Conservation (phyloP, 2,113 vertebrate species). For the Chroicocephalus ridibundus region DNA sequence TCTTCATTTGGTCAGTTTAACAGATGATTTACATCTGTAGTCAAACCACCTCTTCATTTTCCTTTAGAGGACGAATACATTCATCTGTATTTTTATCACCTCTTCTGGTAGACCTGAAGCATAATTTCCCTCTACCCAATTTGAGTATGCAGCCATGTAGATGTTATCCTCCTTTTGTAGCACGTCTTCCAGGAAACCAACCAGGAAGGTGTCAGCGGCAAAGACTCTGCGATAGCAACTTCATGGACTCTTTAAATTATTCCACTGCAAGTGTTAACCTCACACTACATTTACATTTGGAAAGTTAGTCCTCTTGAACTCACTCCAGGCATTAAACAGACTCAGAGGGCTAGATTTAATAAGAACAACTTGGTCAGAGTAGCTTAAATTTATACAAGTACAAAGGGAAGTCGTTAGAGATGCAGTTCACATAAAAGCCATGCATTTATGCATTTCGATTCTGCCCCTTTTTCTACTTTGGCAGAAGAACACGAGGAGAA, state of each 20-base stretch:
- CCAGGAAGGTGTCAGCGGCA: background rate
- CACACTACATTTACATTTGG: slow-evolving; percentile 44
- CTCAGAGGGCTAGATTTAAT: slow-evolving; percentile 42
- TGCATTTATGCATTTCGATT: slow-evolving; percentile 53
- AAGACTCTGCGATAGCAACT: rapidly evolving
- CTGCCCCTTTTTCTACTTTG: slow-evolving; percentile 25
- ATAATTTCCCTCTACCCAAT: background rate
- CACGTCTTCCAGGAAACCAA: background rate
- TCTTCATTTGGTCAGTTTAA: background rate
- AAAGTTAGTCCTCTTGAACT: slow-evolving; percentile 50
- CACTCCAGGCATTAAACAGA: slow-evolving; percentile 27
- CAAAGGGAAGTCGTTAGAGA: slow-evolving; percentile 40
- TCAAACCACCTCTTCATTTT: background rate
- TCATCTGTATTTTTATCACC: background rate
- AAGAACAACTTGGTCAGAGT: slow-evolving; percentile 56
- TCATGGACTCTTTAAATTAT: background rate
- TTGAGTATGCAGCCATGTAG: background rate
- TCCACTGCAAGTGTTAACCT: background rate
- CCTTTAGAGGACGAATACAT: background rate
- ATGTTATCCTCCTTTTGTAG: background rate
- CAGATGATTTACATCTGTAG: background rate
- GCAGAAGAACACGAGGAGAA: slow-evolving; percentile 30
- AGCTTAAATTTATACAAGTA: slow-evolving; percentile 45
- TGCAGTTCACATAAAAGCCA: slow-evolving; percentile 44
- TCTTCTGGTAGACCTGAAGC: background rate